Conservation (phyloP, 2,888 invertebrate species). For the Pycnomerus fuliginosus region DNA sequence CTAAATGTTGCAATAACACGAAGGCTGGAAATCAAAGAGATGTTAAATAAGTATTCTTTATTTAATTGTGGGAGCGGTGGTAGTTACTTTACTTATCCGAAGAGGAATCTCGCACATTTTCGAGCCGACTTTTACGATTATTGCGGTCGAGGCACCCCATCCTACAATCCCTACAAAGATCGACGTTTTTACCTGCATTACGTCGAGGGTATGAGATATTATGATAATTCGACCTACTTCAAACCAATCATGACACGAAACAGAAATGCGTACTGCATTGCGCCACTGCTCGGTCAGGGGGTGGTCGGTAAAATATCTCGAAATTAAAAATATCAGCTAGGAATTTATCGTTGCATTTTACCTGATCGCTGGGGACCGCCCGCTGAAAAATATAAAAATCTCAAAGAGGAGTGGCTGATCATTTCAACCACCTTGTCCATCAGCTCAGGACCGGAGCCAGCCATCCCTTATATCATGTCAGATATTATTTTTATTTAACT, state of each 20-base stretch:
- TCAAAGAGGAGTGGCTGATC: slow-evolving; percentile 43
- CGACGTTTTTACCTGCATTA: slow-evolving; percentile 44
- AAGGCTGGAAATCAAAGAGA: too few relatives aligned
- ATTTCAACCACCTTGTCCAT: slow-evolving; percentile 50
- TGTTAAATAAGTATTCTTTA: too few relatives aligned
- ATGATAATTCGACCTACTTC: slow-evolving; percentile 48
- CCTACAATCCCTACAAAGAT: slow-evolving; percentile 14
- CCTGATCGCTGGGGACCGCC: slow-evolving; percentile 33
- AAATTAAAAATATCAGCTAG: too few relatives aligned
- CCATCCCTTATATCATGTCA: too few relatives aligned
- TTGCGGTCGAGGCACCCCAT: slow-evolving; percentile 15
- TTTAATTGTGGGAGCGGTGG: too few relatives aligned
- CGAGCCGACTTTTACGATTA: slow-evolving; percentile 20
- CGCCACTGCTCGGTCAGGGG: slow-evolving; percentile 21
- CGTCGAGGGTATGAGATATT: slow-evolving; percentile 41
- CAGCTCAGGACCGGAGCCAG: too few relatives aligned
- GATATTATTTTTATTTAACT: too few relatives aligned
- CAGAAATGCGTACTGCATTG: slow-evolving; percentile 40
- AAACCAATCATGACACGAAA: slow-evolving; percentile 44
- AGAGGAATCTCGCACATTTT: slow-evolving; percentile 24
- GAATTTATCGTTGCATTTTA: slow-evolving; percentile 21
- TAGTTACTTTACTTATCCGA: slow-evolving; percentile 13
- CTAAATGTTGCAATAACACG: too few relatives aligned
- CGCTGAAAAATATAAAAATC: slow-evolving; percentile 38
- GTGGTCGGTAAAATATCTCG: not conserved